Conservation (phyloP, 2,113 vertebrate species). For the Menura novaehollandiae region DNA sequence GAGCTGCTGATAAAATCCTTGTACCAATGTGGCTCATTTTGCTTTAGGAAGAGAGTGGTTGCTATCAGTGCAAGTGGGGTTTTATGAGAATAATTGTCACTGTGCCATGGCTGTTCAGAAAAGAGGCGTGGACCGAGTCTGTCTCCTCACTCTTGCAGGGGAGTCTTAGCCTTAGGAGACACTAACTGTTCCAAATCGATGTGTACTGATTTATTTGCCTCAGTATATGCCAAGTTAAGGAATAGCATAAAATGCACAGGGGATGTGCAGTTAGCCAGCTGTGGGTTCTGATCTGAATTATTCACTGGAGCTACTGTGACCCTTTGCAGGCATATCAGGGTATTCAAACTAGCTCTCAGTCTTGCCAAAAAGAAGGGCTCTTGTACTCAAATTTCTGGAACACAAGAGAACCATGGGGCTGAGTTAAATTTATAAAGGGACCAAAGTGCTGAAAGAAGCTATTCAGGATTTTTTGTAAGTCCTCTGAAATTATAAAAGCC, state of each 20-base stretch:
- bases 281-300: neutral
- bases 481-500: neutral
- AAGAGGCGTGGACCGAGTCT: neutral
- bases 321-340: neutral
- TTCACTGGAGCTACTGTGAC: neutral
- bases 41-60: neutral
- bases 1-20: neutral
- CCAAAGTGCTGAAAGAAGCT: conserved; percentile 30
- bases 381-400: conserved; percentile 25
- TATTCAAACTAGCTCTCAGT: neutral
- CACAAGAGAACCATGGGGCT: neutral
- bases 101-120: neutral
- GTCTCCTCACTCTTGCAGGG: neutral
- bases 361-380: neutral
- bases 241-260: neutral
- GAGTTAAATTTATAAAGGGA: neutral
- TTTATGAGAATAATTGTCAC: neutral
- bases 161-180: neutral
- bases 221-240: neutral
- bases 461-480: neutral
- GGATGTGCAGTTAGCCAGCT: neutral
- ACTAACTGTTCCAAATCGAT: neutral
- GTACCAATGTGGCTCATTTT: neutral
- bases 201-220: neutral
- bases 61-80: neutral